phyloP scores from a whole-genome alignment of 1,140 invertebrate species.

The Ips typographus region DNA sequence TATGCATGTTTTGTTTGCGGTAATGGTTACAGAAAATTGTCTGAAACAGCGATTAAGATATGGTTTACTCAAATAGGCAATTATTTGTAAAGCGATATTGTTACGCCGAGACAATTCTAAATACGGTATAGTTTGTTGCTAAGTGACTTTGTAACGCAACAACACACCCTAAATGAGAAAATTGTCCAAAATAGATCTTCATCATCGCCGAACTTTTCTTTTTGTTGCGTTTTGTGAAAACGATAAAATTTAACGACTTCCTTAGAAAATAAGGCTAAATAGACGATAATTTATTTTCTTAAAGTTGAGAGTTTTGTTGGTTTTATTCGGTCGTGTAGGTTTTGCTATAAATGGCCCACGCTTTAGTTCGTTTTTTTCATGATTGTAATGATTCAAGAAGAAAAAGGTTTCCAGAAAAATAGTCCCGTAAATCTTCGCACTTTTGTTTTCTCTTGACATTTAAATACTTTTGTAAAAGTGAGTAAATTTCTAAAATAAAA shows the following conservation, averaged over 20 bases:
- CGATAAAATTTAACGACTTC: constrained; percentile 5
- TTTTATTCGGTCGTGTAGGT: not conserved
- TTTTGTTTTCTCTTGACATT: not conserved
- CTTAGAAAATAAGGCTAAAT: constrained; percentile 4
- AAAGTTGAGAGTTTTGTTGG: not conserved
- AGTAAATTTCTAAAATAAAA: no score
- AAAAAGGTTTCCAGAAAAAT: not conserved
- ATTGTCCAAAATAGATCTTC: not conserved
- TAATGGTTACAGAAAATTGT: no score
- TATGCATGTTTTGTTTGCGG: no score
- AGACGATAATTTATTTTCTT: not conserved
- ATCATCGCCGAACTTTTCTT: not conserved
- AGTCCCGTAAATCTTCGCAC: not conserved
- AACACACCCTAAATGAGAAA: no score
- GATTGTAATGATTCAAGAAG: no score
- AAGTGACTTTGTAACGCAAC: no score
- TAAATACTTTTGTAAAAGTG: no score
- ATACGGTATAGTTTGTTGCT: no score
- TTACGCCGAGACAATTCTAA: no score
- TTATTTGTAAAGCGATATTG: no score
- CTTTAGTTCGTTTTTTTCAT: not conserved
- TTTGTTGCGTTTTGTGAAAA: not conserved
- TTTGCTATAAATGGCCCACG: constrained; percentile 1
- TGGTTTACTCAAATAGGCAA: no score
- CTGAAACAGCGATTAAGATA: no score